Evolutionary conservation across 2,888 invertebrate genomes (phyloP).

Genomic region (Galerucella calmariensis): DNA sequence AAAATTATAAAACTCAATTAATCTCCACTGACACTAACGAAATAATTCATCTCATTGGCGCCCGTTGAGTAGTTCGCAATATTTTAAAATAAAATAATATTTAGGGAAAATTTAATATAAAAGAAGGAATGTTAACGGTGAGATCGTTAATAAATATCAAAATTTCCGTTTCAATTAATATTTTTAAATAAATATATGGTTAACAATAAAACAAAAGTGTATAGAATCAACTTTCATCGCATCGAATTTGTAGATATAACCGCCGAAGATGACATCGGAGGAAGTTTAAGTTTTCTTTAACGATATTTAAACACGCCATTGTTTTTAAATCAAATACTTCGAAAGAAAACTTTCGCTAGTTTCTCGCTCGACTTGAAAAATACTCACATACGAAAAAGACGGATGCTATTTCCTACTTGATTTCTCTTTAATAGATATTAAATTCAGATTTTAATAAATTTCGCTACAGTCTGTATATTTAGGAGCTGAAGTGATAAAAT

Average conservation of each 20-base stretch:
- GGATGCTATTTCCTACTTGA: conserved; percentile 30
- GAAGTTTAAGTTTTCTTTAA: conserved; percentile 12
- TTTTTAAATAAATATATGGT: too few relatives aligned
- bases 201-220: neutral
- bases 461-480: too few relatives aligned
- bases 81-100: too few relatives aligned
- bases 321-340: conserved; percentile 26
- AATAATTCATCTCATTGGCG: neutral
- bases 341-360: conserved; percentile 23
- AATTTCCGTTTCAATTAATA: neutral
- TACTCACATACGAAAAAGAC: conserved; percentile 14
- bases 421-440: conserved; percentile 21
- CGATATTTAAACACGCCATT: conserved; percentile 32
- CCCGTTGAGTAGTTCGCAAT: neutral
- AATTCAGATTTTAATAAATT: neutral
- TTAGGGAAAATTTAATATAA: too few relatives aligned
- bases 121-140: too few relatives aligned
- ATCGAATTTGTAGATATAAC: neutral
- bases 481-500: too few relatives aligned
- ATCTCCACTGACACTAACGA: neutral
- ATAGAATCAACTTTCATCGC: neutral
- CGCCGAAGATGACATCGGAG: neutral
- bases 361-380: conserved; percentile 24
- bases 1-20: neutral
- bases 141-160: too few relatives aligned